phyloP scores from a whole-genome alignment of 1,140 invertebrate genomes.

The Cherax destructor region DNA sequence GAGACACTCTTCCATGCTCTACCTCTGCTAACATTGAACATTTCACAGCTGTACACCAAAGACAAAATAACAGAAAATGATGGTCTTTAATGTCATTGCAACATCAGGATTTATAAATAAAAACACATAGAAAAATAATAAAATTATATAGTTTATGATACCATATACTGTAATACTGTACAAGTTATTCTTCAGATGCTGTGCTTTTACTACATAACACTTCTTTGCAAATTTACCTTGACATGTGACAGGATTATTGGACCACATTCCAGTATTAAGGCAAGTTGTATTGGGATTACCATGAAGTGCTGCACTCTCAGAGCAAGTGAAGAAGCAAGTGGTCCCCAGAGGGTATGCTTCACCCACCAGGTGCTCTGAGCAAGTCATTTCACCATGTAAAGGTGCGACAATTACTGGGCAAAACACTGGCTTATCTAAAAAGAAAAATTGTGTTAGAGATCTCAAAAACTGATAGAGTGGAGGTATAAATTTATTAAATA shows the following conservation, averaged over 20 bases:
- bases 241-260: conserved; percentile 46
- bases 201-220: not conserved
- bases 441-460: no score
- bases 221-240: conserved; percentile 27
- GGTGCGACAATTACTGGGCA: conserved; percentile 75
- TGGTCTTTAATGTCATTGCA: not conserved
- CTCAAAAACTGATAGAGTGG: no score
- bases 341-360: conserved; percentile 75
- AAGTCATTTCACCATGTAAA: conserved; percentile 75
- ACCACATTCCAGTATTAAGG: conserved; percentile 54
- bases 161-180: no score
- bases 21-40: conserved; percentile 68
- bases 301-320: conserved; percentile 41
- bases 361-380: conserved; percentile 74
- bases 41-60: conserved; percentile 27
- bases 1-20: conserved; percentile 69
- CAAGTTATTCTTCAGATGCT: no score
- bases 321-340: conserved; percentile 77
- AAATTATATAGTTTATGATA: not conserved
- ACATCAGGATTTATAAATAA: not conserved
- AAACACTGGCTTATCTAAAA: conserved; percentile 61
- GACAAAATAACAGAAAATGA: not conserved
- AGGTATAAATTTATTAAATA: no score
- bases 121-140: no score
- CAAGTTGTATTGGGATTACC: conserved; percentile 61